Base-by-base conservation (phyloP, 2,888 invertebrate genomes). In the Salticus scenicus region DNA sequence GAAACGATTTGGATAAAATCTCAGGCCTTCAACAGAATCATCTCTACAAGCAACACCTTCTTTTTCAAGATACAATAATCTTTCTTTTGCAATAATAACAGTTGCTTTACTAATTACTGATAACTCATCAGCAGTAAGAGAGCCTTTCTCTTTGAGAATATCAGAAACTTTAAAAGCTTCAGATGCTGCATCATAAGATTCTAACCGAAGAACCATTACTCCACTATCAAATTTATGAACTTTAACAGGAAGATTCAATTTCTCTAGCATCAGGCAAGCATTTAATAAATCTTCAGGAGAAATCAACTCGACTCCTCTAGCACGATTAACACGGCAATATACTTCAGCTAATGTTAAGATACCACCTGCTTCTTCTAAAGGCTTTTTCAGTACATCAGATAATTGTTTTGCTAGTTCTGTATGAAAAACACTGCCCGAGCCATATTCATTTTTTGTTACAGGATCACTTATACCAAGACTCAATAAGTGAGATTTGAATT, bases 391-490 rank as follows among this genome's bases (percentile, higher is more conserved):
- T 91, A 97, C 95, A 89, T 94, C 94, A 67, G 95, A 94, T 70
- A 99, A 93, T 92, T 99, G 96, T 90, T 94, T 94, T 0, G 98
- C 96, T 71, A 99, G 90, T 89, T 95, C 95, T 89, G 93, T 93
- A 91, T 95, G 96, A 91, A 97, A 99, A 88, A 95, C 95, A 17
- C 94, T 94, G 88, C 96, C 96, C 77, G 95, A 95, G 90, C 96
- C 95, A 90, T 95, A 97, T 14, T 96, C 94, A 90, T 97, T 97
- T 90, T 98, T 94, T 0, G 98, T 99, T 0, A 99, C 99, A 0
- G 99, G 99, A 92, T 99, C 98, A 90, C 97, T 97, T 88, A 99
- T 98, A 89, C 99, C 99, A 90, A 99, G 93, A 91, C 98, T 98
- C 92, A 99, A 94, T 70, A 99, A 92, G 91, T 99, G 98, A 0